Percentiles rank a stretch among this genome's conserved stretches.
phyloP scores from a whole-genome alignment of 2,113 vertebrate species.

The Cromileptes altivelis region DNA sequence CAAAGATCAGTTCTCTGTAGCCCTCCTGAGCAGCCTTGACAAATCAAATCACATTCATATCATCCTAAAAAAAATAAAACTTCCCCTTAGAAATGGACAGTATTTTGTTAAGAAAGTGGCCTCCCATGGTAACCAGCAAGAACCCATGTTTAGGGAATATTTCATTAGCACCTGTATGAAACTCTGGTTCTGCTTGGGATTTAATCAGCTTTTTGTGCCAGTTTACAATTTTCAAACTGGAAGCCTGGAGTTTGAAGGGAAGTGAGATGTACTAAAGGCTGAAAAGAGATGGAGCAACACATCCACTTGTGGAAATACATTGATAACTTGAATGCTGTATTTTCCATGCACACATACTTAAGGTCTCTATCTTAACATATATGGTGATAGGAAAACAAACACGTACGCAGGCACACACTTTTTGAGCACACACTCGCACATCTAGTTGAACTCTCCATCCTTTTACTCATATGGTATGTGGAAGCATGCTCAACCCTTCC shows the following conservation, averaged over 20 bases:
- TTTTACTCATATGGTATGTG: slow-evolving; percentile 10
- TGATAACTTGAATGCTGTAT: background rate
- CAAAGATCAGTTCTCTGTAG: background rate
- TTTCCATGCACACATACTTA: background rate
- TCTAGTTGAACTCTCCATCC: background rate
- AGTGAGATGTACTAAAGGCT: slow-evolving; percentile 2
- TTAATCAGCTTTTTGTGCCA: background rate
- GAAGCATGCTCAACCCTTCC: slow-evolving; percentile 20
- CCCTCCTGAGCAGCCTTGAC: background rate
- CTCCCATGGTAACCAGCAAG: too few species aligned
- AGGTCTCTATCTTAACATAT: background rate
- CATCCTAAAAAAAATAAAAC: slow-evolving; percentile 1
- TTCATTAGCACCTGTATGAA: background rate
- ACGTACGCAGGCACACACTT: background rate
- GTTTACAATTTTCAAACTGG: background rate
- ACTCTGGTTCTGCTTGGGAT: background rate
- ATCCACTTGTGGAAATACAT: background rate
- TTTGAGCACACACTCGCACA: background rate
- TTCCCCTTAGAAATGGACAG: background rate
- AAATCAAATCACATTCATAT: background rate
- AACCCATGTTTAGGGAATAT: background rate
- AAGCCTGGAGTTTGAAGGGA: slow-evolving; percentile 9
- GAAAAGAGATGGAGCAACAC: background rate
- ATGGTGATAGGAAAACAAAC: background rate
- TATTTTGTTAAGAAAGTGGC: background rate